Evolutionary conservation across 2,888 invertebrate genomes (phyloP).

Genomic region (Drosophila meridiana): DNA sequence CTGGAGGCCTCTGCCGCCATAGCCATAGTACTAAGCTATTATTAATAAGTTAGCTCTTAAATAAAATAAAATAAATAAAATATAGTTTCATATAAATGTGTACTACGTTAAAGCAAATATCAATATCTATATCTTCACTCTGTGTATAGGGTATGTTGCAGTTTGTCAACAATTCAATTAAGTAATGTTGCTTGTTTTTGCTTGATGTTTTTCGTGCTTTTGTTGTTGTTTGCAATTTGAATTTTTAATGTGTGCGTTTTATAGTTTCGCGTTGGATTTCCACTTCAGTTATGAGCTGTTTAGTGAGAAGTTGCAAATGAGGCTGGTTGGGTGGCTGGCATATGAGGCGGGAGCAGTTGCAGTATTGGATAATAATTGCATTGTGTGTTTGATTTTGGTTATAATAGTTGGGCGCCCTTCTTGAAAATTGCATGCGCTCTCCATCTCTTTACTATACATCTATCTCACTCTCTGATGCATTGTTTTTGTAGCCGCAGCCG

Average conservation of each 20-base stretch:
- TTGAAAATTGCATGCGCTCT: background rate
- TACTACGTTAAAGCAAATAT: background rate
- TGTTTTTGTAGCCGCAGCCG: constrained; percentile 20
- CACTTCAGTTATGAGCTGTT: constrained; percentile 39
- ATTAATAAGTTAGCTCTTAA: no score
- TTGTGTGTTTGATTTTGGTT: constrained; percentile 13
- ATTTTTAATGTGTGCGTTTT: constrained; percentile 32
- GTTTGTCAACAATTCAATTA: background rate
- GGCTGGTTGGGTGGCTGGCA: background rate
- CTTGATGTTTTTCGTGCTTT: constrained; percentile 8
- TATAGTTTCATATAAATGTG: background rate
- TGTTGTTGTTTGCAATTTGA: constrained; percentile 30
- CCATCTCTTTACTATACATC: constrained; percentile 2
- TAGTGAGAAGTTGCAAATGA: constrained; percentile 21
- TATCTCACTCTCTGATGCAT: background rate
- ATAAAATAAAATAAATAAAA: no score
- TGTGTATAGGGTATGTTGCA: background rate
- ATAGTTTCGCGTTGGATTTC: constrained; percentile 29
- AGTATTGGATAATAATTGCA: constrained; percentile 6
- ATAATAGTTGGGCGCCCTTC: background rate
- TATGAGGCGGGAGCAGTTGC: background rate
- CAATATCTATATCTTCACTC: background rate
- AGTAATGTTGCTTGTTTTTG: background rate
- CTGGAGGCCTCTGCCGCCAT: no score
- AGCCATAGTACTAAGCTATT: no score